Evolutionary conservation across 2,797 vertebrate genomes (phyloP).

Genomic region (Phaenicophaeus curvirostris): DNA sequence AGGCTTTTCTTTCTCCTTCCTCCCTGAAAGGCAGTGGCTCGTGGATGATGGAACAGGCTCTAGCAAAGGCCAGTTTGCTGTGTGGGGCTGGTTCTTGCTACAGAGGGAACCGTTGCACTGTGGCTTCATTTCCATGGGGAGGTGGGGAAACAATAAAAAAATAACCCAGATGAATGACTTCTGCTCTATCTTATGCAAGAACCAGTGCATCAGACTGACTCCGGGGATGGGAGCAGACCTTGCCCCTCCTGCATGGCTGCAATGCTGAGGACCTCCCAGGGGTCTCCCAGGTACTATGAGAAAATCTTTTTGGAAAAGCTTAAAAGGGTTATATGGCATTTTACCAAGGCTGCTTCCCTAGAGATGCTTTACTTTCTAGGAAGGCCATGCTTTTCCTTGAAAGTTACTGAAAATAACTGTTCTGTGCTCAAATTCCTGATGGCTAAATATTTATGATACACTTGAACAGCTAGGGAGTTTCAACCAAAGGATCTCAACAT

Average conservation of each 20-base stretch:
- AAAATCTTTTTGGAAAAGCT: not conserved
- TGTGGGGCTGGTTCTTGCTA: not conserved
- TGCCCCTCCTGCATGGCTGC: fast-evolving
- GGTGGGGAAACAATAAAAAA: not conserved
- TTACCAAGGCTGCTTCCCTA: not conserved
- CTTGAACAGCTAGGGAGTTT: not conserved
- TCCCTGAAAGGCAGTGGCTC: not conserved
- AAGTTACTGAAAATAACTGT: not conserved
- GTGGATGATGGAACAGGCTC: fast-evolving
- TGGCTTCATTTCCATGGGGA: not conserved
- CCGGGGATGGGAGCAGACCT: not conserved
- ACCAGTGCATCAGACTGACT: not conserved
- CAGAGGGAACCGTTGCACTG: fast-evolving
- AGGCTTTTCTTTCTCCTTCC: not conserved
- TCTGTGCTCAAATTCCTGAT: not conserved
- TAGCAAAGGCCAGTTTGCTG: not conserved
- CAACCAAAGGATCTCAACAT: not conserved
- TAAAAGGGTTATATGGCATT: not conserved
- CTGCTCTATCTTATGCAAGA: not conserved
- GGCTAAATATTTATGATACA: not conserved
- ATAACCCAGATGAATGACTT: not conserved
- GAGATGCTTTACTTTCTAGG: not conserved
- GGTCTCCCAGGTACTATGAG: not conserved
- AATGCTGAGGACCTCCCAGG: not conserved
- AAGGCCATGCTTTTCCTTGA: not conserved